Base-by-base conservation (phyloP, 2,888 invertebrate species). In the Dione vanillae region DNA sequence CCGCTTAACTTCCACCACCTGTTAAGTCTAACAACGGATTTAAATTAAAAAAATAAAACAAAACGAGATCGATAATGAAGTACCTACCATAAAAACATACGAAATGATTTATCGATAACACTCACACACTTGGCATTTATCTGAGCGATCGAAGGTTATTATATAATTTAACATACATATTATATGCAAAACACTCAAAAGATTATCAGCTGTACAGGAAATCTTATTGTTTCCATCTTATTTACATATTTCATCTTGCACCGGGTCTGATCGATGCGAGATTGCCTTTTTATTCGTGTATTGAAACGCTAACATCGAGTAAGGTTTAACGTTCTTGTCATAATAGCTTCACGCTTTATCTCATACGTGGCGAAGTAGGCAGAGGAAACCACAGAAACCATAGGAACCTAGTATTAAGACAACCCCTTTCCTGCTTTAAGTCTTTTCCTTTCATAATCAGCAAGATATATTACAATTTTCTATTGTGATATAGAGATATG, bases 221-320 rank as follows among this genome's bases (percentile, higher is more conserved):
- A 87, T 78, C 79, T 85, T 85, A 90, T 90, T 91, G 91, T 92
- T 88, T 89, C 84, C 85, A 81, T 73, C 75, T 76, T 75, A 91
- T 91, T 91, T 90, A 89, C 90, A 91, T 91, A 91, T 82, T 61
- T 76, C 84, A 87, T 85, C 86, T 73, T 86, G 86, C 87, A 85
- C 82, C 80, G 80, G 80, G 75, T 75, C 73, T 76, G 78, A 84
- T 85, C 82, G 82, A 80, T 82, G 81, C 77, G 80, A 83, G 86
- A 87, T 86, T 78, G 82, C 74, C 74, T 79, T 82, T 82, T 82
- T 82, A 77, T 78, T 80, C 75, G 76, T 82, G 82, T 84, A 86
- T 86, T 83, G 85, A 85, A 87, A 86, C 84, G 85, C 85, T 83
- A 81, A 85, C 86, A 84, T 83, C 85, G 83, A 84, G 81, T 77